Evolutionary conservation across 1,140 invertebrate genomes (phyloP), one percentile per base, ranked within the genome.

Genomic region (Drosophila quadrilineata): DNA sequence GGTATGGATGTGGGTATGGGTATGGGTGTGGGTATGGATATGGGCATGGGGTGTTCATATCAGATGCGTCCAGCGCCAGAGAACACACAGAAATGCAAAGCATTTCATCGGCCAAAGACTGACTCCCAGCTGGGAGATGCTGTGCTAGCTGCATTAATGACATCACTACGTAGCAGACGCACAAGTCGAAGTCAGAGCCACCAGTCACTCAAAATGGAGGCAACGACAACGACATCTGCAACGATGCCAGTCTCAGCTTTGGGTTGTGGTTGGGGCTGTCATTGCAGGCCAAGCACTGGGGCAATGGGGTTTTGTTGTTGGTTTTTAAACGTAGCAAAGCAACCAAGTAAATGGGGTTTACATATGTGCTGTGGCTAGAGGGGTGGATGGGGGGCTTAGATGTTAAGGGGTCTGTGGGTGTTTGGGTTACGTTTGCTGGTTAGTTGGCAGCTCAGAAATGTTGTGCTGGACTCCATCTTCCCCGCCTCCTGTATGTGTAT

Each of bases 111-210:
- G 60, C 4, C 38, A 48, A 52, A 64, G 58, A 26, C 10, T 12
- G 56, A 45, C 65, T 22, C 50, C 33, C 29, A 22, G 8, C 26
- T 45, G 59, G 22, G 31, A 38, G 26, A 38, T 46, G 60, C 33
- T 49, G 16, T 40, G 58, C 40, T 58, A 77, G 79, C 70, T 73
- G 77, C 85, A 85, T 87, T 87, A 87, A 87, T 87, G 85, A 88
- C 79, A 76, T 58, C 74, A 45, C 6, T 31, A 57, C 3, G 28
- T 35, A 16, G 26, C 22, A 66, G 63, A 71, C 69, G 69, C 68
- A 72, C 74, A 74, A 84, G 77, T 82, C 79, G 79, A 84, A 84
- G 70, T 70, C 79, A 62, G 66, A 77, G 66, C 45, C n/a, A n/a
- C n/a, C 77, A 82, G 77, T 84, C 77, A 72, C 73, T 84, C 77